phyloP scores from a whole-genome alignment of 2,888 invertebrate genomes.

The Aplocera efformata region DNA sequence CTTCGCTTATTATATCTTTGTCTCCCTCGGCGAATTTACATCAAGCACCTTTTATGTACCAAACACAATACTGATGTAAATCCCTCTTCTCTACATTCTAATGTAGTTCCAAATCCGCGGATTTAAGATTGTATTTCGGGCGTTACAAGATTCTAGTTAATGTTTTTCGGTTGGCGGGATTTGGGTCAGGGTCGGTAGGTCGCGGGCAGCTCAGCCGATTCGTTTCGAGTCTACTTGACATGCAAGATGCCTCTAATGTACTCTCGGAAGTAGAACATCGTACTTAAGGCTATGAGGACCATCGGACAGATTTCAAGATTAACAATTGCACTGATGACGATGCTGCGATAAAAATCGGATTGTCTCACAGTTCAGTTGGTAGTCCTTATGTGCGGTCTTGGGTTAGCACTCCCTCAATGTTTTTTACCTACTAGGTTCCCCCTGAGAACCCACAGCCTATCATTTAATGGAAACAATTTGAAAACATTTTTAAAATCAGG shows the following conservation, averaged over 20 bases:
- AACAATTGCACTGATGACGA: too few relatives aligned
- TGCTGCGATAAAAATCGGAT: conserved; percentile 2
- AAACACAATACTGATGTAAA: conserved; percentile 4
- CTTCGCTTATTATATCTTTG: conserved; percentile 23
- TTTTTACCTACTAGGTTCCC: too few relatives aligned
- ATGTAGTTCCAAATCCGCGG: conserved; percentile 7
- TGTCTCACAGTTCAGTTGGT: background rate
- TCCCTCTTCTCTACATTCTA: background rate
- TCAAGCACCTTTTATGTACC: conserved; percentile 12
- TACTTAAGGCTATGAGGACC: background rate
- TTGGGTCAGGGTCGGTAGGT: conserved; percentile 20
- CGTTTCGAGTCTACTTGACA: conserved; percentile 18
- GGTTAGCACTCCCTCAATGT: too few relatives aligned
- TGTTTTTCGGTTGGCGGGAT: conserved; percentile 8
- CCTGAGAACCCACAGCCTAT: too few relatives aligned
- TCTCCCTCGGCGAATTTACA: conserved; percentile 18
- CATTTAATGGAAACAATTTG: too few relatives aligned
- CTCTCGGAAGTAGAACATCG: background rate
- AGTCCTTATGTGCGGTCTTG: too few relatives aligned
- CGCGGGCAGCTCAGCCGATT: conserved; percentile 13
- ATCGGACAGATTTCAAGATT: too few relatives aligned
- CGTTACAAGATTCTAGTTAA: conserved; percentile 2
- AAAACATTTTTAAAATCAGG: too few relatives aligned
- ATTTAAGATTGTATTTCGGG: conserved; percentile 10
- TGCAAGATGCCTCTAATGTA: conserved; percentile 10